A percentile compares a stretch with the other conserved stretches of the same genome.
phyloP scores from a whole-genome alignment of 1,140 invertebrate genomes.

The Patella vulgata region DNA sequence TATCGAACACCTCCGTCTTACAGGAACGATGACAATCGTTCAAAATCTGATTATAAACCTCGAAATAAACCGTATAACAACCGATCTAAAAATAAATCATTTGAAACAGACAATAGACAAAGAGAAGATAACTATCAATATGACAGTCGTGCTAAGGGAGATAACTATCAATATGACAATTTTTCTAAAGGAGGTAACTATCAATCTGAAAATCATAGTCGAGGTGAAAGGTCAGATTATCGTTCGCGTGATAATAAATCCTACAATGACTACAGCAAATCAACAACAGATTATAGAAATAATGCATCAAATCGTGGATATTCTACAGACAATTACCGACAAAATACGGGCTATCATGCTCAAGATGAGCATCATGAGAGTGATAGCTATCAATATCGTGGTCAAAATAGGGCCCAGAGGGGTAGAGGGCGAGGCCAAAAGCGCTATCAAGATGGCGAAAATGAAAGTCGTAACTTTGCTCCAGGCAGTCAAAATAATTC shows the following conservation, averaged over 20 bases:
- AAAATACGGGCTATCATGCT: neutral
- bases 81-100: no score
- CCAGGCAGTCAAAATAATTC: neutral
- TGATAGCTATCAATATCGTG: neutral
- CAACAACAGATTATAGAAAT: slow-evolving; percentile 6
- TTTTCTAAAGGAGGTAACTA: neutral
- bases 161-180: no score
- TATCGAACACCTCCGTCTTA: no score
- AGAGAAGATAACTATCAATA: no score
- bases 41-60: no score
- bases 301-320: neutral
- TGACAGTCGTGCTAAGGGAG: no score
- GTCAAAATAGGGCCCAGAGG: neutral
- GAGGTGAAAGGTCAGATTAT: neutral
- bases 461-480: slow-evolving; percentile 1
- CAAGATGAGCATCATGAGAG: slow-evolving; percentile 6
- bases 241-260: neutral
- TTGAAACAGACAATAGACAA: no score
- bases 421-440: slow-evolving; percentile 13
- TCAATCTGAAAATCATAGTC: slow-evolving; percentile 3
- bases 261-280: neutral
- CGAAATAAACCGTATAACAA: no score
- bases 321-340: neutral
- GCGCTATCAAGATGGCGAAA: slow-evolving; percentile 14
- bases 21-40: no score